Percentiles rank a stretch among this genome's conserved stretches.
Evolutionary conservation across 2,888 invertebrate genomes (phyloP).

Genomic region (Ferrisia virgata): DNA sequence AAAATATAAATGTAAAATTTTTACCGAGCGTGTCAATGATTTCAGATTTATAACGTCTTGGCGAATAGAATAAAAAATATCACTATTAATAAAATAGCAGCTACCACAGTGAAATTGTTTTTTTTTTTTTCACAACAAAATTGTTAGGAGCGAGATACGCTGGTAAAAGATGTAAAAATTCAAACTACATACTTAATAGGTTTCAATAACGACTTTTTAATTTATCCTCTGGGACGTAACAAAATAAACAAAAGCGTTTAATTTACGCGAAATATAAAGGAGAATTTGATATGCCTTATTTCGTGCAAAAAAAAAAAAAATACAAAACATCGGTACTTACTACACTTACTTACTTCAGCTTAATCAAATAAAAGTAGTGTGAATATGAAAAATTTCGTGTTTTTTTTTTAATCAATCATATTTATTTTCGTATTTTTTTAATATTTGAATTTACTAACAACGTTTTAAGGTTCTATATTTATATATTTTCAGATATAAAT

Average conservation of each 20-base stretch:
- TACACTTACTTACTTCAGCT: too few relatives aligned
- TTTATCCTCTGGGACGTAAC: not conserved
- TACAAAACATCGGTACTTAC: not conserved
- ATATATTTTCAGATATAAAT: too few relatives aligned
- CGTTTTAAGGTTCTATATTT: too few relatives aligned
- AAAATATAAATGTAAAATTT: not conserved
- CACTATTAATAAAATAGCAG: not conserved
- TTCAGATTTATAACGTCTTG: not conserved
- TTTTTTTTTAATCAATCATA: too few relatives aligned
- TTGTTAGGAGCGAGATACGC: not conserved
- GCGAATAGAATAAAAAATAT: not conserved
- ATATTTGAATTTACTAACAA: too few relatives aligned
- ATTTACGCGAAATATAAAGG: not conserved
- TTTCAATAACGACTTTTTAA: constrained; percentile 19
- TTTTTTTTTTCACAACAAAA: not conserved
- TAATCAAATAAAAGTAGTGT: not conserved
- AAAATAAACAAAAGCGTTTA: not conserved
- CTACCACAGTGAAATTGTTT: not conserved
- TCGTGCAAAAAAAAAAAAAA: not conserved
- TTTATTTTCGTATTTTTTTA: too few relatives aligned
- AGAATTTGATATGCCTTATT: not conserved
- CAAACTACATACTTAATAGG: not conserved
- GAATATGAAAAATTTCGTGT: too few relatives aligned
- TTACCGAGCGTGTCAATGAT: not conserved
- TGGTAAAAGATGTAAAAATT: not conserved